Evolutionary conservation across 2,888 invertebrate genomes (phyloP).

Genomic region (Poecilus cupreus): DNA sequence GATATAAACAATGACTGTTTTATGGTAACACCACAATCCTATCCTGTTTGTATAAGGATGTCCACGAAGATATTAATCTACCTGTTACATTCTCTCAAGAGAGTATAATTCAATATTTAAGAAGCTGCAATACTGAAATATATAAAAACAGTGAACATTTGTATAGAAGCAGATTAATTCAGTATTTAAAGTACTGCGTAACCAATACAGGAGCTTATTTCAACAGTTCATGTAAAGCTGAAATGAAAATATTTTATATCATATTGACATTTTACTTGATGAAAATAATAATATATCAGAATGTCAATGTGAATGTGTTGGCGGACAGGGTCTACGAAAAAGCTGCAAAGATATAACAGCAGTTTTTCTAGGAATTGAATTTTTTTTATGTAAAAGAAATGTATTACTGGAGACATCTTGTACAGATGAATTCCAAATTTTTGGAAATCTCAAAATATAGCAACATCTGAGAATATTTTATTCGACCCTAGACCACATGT

Average conservation of each 20-base stretch:
- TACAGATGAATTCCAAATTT: neutral
- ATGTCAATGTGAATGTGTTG: constrained; percentile 1
- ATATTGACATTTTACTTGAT: neutral
- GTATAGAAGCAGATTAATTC: no score
- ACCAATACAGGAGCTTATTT: no score
- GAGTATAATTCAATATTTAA: no score
- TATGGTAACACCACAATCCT: no score
- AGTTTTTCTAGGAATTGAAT: neutral
- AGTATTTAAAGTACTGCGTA: no score
- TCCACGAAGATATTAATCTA: no score
- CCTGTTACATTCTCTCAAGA: no score
- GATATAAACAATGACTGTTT: no score
- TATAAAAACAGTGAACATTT: no score
- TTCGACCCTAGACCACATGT: neutral
- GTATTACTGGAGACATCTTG: neutral
- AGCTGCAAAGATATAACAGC: neutral
- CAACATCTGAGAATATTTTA: neutral
- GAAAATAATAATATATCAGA: neutral
- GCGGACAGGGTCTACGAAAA: neutral
- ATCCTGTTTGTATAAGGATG: no score
- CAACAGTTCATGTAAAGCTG: constrained; percentile 2
- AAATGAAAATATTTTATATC: neutral
- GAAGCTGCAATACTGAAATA: no score
- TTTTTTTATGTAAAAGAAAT: neutral
- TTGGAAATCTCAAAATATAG: no score